These are phyloP conservation scores for Brachystomella parvula DNA, from an alignment of 1,140 invertebrate species.

Conservation along the genomic window DNA sequence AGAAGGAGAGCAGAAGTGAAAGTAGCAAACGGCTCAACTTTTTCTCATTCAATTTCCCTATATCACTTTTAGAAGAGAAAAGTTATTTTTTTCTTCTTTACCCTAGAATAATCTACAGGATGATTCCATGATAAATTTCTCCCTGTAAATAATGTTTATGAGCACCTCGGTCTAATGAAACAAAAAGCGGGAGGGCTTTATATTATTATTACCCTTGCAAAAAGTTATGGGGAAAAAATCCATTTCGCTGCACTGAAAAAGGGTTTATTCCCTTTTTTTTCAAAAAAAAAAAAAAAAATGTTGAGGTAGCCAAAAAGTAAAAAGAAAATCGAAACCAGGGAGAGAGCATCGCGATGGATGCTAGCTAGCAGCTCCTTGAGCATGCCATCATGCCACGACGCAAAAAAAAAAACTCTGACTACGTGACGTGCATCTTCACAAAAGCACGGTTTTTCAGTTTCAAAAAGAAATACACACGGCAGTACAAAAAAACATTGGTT, in stretches of 20 bases:
- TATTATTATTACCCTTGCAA: no score
- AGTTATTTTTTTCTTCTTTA: not conserved
- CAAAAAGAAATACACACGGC: not conserved
- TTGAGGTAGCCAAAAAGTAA: no score
- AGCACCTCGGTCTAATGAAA: no score
- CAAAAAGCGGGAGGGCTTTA: no score
- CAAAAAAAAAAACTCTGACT: not conserved
- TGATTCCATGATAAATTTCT: slow-evolving; percentile 3
- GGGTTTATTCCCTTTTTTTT: no score
- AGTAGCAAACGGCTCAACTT: not conserved
- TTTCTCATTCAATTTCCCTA: not conserved
- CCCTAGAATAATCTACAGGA: not conserved
- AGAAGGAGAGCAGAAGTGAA: not conserved
- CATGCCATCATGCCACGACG: not conserved
- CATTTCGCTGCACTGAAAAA: no score
- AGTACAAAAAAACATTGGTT: not conserved
- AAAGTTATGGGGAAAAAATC: no score
- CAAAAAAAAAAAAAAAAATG: not conserved
- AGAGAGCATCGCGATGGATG: no score
- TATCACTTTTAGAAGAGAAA: slow-evolving; percentile 9
- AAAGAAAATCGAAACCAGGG: no score
- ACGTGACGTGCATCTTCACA: not conserved
- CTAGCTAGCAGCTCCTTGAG: not conserved
- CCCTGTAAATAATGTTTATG: not conserved
- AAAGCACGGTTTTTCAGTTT: not conserved